phyloP scores from a whole-genome alignment of 2,888 invertebrate genomes.

The Orchestes rusci region DNA sequence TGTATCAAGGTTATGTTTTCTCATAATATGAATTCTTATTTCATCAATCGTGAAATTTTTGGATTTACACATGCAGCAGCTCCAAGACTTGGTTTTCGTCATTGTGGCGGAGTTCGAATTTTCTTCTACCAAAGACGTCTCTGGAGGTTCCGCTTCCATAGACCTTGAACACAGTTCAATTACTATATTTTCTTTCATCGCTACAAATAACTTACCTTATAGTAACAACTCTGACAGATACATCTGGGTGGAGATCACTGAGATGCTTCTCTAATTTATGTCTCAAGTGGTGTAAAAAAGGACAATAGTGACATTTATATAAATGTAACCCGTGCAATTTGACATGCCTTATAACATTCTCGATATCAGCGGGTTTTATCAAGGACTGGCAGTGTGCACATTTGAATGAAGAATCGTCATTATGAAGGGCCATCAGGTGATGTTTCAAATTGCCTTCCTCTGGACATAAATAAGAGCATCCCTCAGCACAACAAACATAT shows the following conservation, averaged over 20 bases:
- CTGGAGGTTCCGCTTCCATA: conserved; percentile 33
- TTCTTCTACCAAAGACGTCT: conserved; percentile 30
- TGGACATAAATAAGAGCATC: conserved; percentile 63
- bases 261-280: conserved; percentile 61
- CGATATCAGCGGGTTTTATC: conserved; percentile 42
- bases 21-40: conserved; percentile 53
- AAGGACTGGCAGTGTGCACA: conserved; percentile 67
- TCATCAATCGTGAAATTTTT: conserved; percentile 54
- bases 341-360: conserved; percentile 57
- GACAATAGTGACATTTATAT: conserved; percentile 66
- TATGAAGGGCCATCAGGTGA: conserved; percentile 67
- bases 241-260: conserved; percentile 52
- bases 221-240: conserved; percentile 40
- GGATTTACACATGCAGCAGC: conserved; percentile 61
- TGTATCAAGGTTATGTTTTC: conserved; percentile 55
- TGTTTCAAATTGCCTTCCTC: conserved; percentile 64
- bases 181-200: too few relatives aligned
- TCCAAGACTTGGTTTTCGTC: conserved; percentile 56
- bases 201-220: conserved; percentile 12
- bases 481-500: conserved; percentile 63
- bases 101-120: background rate
- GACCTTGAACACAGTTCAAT: conserved; percentile 10
- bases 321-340: conserved; percentile 67
- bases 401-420: conserved; percentile 44
- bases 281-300: conserved; percentile 57